Base-by-base conservation (phyloP, 2,888 invertebrate genomes). In the Apamea crenata region DNA sequence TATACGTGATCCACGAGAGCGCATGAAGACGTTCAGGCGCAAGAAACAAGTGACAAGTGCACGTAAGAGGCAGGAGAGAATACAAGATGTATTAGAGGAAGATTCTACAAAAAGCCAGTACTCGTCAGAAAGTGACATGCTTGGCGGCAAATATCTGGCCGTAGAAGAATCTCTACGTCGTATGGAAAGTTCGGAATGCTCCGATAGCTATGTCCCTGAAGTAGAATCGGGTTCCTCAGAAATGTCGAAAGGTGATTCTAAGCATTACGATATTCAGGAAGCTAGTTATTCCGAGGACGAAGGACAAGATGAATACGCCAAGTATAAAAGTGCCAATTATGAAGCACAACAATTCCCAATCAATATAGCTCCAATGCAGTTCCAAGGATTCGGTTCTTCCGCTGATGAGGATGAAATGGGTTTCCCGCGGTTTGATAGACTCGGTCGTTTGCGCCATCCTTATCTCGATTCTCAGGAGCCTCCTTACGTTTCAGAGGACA, bases 141-240 rank as follows among this genome's bases (percentile, higher is more conserved):
- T 93, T 69, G 93, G 94, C 47, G 91, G 92, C 14, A 94, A 96
- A 87, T 96, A 95, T 87, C 93, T 97, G 70, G 92, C 90, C 0
- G 96, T 96, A 4, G 96, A 96, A 81, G 96, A 96, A 92, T 96
- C 90, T 83, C 92, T 90, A 90, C 97, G 97, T 80, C 97, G 97
- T 70, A 96, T 97, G 92, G 97, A 97, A 89, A 97, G 97, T 88
- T 97, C 97, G 0, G 97, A 97, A 91, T 97, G 97, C 89, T 97
- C 97, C 0, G 98, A 98, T 91, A 98, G 98, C 76, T 98, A 98
- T 92, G 95, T 97, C 82, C 98, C 98, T 5, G 97, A 97, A 93
- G 97, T 97, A 65, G 97, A 97, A 89, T 97, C 97, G 3, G 97
- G 97, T 50, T 97, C 97, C 65, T 97, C 97, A 0, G 97, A 97